A percentile compares a stretch with the other conserved stretches of the same genome.
Evolutionary conservation across 2,113 vertebrate species (phyloP).

Genomic region (Colistium nudipinnis): DNA sequence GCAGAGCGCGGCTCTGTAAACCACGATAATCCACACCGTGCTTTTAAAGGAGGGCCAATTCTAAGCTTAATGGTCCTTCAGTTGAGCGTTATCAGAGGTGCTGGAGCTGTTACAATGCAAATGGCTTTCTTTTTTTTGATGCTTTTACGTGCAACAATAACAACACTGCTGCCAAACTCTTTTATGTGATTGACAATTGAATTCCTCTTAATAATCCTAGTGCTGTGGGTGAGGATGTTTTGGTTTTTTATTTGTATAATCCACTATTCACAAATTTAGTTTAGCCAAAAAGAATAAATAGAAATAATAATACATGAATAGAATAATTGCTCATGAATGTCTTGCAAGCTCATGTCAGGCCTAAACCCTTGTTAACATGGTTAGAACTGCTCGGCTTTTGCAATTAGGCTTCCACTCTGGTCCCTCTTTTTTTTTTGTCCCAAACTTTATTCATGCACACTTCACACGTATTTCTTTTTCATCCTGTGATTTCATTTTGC

Average conservation of each 20-base stretch:
- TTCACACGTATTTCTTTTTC: constrained; percentile 26
- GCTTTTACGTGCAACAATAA: constrained; percentile 25
- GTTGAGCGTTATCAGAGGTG: constrained; percentile 60
- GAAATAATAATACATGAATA: too few relatives aligned
- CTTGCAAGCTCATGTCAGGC: too few relatives aligned
- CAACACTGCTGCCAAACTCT: constrained; percentile 23
- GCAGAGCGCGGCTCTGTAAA: constrained; percentile 61
- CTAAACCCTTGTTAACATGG: too few relatives aligned
- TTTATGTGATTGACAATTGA: constrained; percentile 34
- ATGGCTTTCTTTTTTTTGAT: constrained; percentile 53
- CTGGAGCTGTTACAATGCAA: constrained; percentile 60
- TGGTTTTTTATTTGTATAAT: too few relatives aligned
- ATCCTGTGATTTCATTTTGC: constrained; percentile 40
- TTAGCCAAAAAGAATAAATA: too few relatives aligned
- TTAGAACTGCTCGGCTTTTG: too few relatives aligned
- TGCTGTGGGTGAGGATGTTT: too few relatives aligned
- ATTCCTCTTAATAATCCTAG: constrained; percentile 36
- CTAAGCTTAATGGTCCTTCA: constrained; percentile 62
- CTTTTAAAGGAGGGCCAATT: constrained; percentile 51
- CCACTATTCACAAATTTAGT: too few relatives aligned
- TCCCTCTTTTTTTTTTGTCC: too few relatives aligned
- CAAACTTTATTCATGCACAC: constrained; percentile 9
- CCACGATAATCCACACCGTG: constrained; percentile 63
- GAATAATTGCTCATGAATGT: too few relatives aligned
- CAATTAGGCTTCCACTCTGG: too few relatives aligned